These are phyloP conservation scores for Trigoniulus corallinus DNA, from an alignment of 1,140 invertebrate species.

Conservation along the genomic window DNA sequence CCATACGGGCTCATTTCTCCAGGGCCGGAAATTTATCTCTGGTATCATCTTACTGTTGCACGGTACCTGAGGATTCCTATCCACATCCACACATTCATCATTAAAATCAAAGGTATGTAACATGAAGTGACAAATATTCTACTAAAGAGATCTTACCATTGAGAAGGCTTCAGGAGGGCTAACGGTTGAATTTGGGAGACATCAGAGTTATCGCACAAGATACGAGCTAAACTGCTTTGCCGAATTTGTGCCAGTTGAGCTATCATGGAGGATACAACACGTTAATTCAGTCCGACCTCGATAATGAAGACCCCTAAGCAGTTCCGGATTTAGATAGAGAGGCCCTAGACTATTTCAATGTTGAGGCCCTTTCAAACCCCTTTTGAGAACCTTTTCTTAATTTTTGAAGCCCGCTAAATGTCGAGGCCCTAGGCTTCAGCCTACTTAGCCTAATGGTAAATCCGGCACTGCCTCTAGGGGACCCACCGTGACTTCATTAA, in stretches of 20 bases:
- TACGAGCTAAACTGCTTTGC: constrained; percentile 31
- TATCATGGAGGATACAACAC: constrained; percentile 17
- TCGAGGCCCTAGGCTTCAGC: no score
- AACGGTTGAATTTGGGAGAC: constrained; percentile 34
- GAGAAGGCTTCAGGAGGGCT: constrained; percentile 29
- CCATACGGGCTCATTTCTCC: no score
- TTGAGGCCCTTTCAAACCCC: no score
- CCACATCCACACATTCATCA: background rate
- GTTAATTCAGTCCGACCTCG: no score
- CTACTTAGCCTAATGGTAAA: no score
- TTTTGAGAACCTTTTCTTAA: no score
- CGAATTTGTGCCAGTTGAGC: constrained; percentile 36
- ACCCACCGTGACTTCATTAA: no score
- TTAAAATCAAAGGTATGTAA: background rate
- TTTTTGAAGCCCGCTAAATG: no score
- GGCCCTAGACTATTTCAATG: no score
- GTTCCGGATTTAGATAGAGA: no score
- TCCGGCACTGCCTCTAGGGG: no score
- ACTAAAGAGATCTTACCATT: constrained; percentile 26
- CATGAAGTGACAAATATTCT: background rate
- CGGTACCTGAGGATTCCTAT: background rate
- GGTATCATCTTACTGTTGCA: background rate
- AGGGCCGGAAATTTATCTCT: background rate
- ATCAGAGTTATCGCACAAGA: constrained; percentile 40
- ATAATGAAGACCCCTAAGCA: no score